phyloP scores from a whole-genome alignment of 1,140 invertebrate genomes.

The Panonychus citri region DNA sequence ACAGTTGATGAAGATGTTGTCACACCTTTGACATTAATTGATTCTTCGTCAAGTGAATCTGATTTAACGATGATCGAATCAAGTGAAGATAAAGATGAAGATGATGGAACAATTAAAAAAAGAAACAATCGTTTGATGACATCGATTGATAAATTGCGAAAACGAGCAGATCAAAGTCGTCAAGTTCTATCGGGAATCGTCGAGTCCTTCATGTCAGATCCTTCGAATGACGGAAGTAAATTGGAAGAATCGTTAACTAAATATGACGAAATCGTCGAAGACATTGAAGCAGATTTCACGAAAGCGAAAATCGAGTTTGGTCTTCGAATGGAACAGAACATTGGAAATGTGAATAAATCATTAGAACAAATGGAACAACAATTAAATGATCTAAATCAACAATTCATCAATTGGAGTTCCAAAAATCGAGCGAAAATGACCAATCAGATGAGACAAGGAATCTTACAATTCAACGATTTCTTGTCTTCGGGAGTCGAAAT shows the following conservation, averaged over 20 bases:
- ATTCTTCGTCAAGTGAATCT: too few relatives aligned
- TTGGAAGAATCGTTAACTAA: neutral
- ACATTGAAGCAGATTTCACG: neutral
- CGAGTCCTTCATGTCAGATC: neutral
- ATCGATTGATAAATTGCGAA: neutral
- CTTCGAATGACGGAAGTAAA: neutral
- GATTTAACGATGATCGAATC: too few relatives aligned
- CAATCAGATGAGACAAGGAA: neutral
- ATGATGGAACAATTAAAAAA: too few relatives aligned
- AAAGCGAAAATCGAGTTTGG: neutral
- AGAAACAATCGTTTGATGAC: too few relatives aligned
- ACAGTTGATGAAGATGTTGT: too few relatives aligned
- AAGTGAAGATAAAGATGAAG: too few relatives aligned
- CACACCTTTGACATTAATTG: too few relatives aligned
- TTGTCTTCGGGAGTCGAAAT: neutral
- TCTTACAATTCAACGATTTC: neutral
- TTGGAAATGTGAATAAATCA: neutral
- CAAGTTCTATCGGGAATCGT: neutral
- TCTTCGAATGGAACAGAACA: neutral
- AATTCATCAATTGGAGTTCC: neutral
- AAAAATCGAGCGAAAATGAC: neutral
- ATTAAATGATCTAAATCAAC: neutral
- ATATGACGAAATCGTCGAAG: neutral
- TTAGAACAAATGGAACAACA: neutral
- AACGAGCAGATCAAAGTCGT: neutral